Conservation (phyloP, 2,888 invertebrate genomes). For the Lapara coniferarum region DNA sequence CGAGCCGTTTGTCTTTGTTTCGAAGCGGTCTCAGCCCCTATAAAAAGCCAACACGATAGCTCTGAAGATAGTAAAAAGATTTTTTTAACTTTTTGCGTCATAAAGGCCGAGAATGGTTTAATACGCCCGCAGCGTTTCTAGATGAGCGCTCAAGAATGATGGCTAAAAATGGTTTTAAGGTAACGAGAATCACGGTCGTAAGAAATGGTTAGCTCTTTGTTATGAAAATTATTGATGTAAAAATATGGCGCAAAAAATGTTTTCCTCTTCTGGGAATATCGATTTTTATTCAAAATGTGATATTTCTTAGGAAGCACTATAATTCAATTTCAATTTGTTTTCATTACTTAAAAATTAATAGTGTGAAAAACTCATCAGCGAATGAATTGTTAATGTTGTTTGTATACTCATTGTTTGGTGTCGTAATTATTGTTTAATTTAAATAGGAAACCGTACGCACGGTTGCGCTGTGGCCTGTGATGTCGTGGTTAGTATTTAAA, state of each 20-base stretch:
- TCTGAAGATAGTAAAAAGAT: conserved; percentile 18
- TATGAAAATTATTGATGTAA: not conserved
- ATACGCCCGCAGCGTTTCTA: conserved; percentile 21
- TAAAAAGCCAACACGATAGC: conserved; percentile 18
- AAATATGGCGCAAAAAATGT: no score
- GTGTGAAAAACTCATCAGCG: not conserved
- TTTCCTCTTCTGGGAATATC: no score
- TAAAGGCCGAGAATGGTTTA: conserved; percentile 18
- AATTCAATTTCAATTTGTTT: not conserved
- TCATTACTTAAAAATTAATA: not conserved
- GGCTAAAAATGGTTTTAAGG: not conserved
- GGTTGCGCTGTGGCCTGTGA: not conserved
- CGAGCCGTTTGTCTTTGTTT: not conserved
- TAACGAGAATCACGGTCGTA: conserved; percentile 12
- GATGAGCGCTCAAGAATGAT: conserved; percentile 14
- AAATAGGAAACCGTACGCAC: not conserved
- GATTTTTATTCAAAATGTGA: no score
- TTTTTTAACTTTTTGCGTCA: not conserved
- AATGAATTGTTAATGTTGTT: no score
- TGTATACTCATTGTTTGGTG: no score
- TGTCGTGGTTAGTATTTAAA: not conserved
- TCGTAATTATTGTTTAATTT: not conserved
- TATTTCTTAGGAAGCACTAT: no score
- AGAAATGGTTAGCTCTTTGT: not conserved
- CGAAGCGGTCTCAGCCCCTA: conserved; percentile 3